Percentiles rank a stretch among this genome's conserved stretches.
Evolutionary conservation across 1,140 invertebrate species (phyloP).

Genomic region (Magallana gigas): DNA sequence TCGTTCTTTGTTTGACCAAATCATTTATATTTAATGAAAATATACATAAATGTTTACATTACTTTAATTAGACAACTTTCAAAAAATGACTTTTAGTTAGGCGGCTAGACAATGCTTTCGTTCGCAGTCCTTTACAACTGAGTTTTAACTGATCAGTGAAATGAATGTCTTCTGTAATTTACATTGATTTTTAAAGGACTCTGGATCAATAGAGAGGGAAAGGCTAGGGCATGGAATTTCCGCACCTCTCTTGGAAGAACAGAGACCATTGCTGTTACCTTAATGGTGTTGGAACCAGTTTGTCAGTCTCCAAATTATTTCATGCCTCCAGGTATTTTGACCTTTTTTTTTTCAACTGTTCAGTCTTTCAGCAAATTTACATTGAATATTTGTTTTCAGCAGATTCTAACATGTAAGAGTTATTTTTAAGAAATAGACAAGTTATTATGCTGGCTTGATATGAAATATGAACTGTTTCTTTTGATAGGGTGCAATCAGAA

Average conservation of each 20-base stretch:
- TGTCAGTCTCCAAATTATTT: not conserved
- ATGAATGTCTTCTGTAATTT: not conserved
- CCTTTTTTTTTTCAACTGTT: too few relatives aligned
- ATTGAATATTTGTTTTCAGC: not conserved
- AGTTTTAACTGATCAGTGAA: too few relatives aligned
- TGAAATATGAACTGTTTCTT: not conserved
- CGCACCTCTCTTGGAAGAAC: not conserved
- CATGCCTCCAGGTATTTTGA: not conserved
- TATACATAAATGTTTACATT: too few relatives aligned
- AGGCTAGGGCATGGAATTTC: not conserved
- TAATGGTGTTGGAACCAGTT: not conserved
- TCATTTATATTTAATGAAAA: too few relatives aligned
- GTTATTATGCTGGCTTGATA: not conserved
- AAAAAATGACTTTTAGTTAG: too few relatives aligned
- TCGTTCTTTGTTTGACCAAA: too few relatives aligned
- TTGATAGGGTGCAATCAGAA: constrained; percentile 52
- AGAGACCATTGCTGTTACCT: not conserved
- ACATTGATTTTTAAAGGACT: not conserved
- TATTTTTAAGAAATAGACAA: not conserved
- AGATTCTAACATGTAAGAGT: not conserved
- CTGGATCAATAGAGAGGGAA: constrained; percentile 21
- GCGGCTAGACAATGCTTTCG: too few relatives aligned
- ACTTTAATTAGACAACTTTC: too few relatives aligned
- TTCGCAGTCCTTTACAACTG: too few relatives aligned
- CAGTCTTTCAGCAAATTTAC: too few relatives aligned